Evolutionary conservation across 2,888 invertebrate species (phyloP).

Genomic region (Zele albiditarsus): DNA sequence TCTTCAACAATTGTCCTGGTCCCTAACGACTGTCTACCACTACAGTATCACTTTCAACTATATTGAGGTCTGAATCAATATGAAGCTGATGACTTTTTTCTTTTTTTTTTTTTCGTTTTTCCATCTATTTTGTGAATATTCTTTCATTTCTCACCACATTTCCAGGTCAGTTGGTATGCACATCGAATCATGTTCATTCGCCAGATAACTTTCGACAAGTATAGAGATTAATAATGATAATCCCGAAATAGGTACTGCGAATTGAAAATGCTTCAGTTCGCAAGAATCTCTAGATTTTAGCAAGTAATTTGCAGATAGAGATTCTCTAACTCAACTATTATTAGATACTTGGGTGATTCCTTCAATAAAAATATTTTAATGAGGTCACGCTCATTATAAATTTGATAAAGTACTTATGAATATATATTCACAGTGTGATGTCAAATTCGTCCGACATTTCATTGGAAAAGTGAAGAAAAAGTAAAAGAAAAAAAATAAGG

Average conservation of each 20-base stretch:
- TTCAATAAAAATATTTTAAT: not conserved
- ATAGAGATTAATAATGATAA: not conserved
- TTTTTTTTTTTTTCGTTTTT: not conserved
- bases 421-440: not conserved
- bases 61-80: not conserved
- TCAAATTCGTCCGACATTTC: not conserved
- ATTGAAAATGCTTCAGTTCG: not conserved
- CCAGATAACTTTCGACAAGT: not conserved
- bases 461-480: not conserved
- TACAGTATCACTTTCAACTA: not conserved
- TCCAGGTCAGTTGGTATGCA: not conserved
- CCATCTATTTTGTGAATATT: not conserved
- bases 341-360: not conserved
- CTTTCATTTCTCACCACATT: not conserved
- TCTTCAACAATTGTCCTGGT: not conserved
- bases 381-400: conserved; percentile 1
- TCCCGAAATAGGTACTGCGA: not conserved
- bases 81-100: not conserved
- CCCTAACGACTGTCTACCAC: not conserved
- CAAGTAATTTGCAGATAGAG: not conserved
- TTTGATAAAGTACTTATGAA: not conserved
- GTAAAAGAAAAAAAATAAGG: not conserved
- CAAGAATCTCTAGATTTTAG: not conserved
- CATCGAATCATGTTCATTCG: conserved; percentile 1
- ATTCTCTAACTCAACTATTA: not conserved